Base-by-base conservation (phyloP, 2,888 invertebrate genomes). In the Acronicta aceris region DNA sequence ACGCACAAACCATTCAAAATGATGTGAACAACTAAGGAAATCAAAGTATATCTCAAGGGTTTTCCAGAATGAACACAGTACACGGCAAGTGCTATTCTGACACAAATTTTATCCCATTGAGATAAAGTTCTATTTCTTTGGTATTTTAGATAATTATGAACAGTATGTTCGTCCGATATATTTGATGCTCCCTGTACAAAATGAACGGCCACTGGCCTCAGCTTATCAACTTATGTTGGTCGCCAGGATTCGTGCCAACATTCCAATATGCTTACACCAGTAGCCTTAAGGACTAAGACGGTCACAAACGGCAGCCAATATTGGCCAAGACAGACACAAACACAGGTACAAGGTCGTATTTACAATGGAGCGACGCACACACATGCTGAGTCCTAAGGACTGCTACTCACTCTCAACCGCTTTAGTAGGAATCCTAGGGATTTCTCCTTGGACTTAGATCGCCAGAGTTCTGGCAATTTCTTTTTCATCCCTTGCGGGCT, bases 381-480 rank as follows among this genome's bases (percentile, higher is more conserved):
- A 77, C 83, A 79, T 76, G 75, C 76, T 67, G 48, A 59, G 76
- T 72, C 71, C 75, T 76, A 74, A 55, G 58, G 75, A 84, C 74
- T 50, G 51, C 81, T 85, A 93, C 94, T 94, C 89, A 93, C 94
- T 86, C 88, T 87, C 43, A 94, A 84, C 47, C 88, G 83, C 80
- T 92, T 93, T 76, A 94, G 86, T 30, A 94, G 89, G 59, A 92
- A 86, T 71, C 93, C 93, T 85, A 94, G 77, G 48, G 90, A 86
- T 89, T 92, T 94, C 81, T 92, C 92, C 78, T 88, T 81, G 61
- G 91, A 88, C 76, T 92, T 92, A 86, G 84, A 89, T 56, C 91
- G 90, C 94, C 92, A 94, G 68, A 94, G 80, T 59, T 92, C 92
- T 81, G 94, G 93, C 75, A 94, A 84, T 83, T 83, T 91, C 82